Evolutionary conservation across 1,140 invertebrate genomes (phyloP), one percentile per base, ranked within the genome.

Genomic region (Cotesia typhae): DNA sequence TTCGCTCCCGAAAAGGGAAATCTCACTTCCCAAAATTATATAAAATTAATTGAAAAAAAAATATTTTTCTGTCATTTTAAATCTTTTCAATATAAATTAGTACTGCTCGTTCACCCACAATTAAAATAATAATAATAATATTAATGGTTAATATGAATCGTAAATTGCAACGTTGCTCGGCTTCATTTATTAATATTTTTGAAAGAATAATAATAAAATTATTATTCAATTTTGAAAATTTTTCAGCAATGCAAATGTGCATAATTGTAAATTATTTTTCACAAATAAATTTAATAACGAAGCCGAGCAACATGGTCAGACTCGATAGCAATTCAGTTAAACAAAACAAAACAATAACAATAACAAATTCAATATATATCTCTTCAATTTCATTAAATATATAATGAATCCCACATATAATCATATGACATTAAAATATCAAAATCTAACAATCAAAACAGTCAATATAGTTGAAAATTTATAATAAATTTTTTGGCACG

Each of bases 301-400:
- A 85, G 81, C 78, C 80, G 76, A 76, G 82, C 83, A 79, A 85
- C 80, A 80, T 85, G 80, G 80, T 28, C 28, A 82, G 36, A 73
- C 77, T 67, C 76, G 28, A 73, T 74, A 76, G 67, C 76, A 73
- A 82, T 83, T 83, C 84, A 74, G 84, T 83, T 85, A 84, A 84
- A 85, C 77, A 82, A 84, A 84, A 85, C 77, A 82, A 84, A 83
- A 80, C 84, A 85, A 84, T 80, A 85, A 84, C 82, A 85, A 85
- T 78, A 84, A 84, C 79, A 83, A 80, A 82, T 75, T 12, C 47
- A 76, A 75, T 38, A 41, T 17, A 52, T 12, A n/a, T 64, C 20
- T 41, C 9, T 14, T 20, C 14, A 37, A 64, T 47, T 64, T 12
- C 14, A 64, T 17, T 35, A 38, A 64, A 20, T 28, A 36, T 60